phyloP scores from a whole-genome alignment of 2,113 vertebrate species.

The Paramormyrops kingsleyae region DNA sequence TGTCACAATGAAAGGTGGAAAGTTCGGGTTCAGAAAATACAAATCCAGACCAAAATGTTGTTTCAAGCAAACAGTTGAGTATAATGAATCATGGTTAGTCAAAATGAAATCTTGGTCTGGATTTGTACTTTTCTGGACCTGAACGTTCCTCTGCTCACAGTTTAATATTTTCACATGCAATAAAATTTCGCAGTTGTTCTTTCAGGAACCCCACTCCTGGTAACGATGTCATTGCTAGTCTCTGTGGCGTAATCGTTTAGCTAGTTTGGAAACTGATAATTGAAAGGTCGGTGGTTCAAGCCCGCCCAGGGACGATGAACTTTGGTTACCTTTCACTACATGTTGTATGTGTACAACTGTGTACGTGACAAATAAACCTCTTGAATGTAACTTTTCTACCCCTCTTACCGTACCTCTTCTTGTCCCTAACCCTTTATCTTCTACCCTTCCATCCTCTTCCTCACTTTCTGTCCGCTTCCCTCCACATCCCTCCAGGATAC shows the following conservation, averaged over 20 bases:
- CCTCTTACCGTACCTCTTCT: neutral
- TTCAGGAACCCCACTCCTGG: neutral
- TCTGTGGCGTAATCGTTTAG: constrained; percentile 37
- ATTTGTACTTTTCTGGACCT: neutral
- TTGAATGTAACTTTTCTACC: neutral
- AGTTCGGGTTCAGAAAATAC: neutral
- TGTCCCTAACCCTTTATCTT: neutral
- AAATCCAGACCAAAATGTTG: neutral
- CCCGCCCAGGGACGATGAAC: constrained; percentile 30
- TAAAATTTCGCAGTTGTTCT: neutral
- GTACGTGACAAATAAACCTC: too few species aligned
- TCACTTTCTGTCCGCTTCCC: neutral
- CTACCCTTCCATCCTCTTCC: neutral
- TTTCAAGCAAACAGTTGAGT: neutral
- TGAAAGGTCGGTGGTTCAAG: constrained; percentile 40
- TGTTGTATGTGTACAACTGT: too few species aligned
- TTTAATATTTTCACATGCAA: neutral
- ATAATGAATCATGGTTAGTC: neutral
- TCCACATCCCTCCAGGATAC: constrained; percentile 58
- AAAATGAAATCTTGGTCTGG: neutral
- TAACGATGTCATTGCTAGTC: neutral
- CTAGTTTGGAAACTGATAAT: constrained; percentile 37
- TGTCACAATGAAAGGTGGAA: neutral
- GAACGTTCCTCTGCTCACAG: neutral
- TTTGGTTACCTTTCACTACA: too few species aligned